These are phyloP conservation scores for Rugalucina vietnamica DNA, from an alignment of 2,888 invertebrate species.

Conservation along the genomic window DNA sequence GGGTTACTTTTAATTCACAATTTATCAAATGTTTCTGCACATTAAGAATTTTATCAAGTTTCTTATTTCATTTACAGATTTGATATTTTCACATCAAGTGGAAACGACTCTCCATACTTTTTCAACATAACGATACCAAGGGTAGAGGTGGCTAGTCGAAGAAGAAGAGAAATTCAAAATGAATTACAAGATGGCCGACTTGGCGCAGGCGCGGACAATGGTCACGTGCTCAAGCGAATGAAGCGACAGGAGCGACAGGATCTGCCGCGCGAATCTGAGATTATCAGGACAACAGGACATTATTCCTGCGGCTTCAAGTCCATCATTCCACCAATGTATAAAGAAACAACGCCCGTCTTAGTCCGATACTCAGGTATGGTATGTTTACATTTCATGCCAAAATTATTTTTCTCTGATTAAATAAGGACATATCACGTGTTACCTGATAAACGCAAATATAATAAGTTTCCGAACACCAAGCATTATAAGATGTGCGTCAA, in stretches of 20 bases:
- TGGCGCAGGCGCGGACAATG: neutral
- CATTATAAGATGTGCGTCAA: too few species aligned
- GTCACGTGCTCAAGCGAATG: neutral
- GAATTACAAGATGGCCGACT: neutral
- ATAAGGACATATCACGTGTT: too few species aligned
- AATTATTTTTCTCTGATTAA: too few species aligned
- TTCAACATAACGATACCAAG: slow-evolving; percentile 18
- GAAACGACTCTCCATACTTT: neutral
- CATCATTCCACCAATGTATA: slow-evolving; percentile 17
- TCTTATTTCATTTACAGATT: too few species aligned
- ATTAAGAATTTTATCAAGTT: too few species aligned
- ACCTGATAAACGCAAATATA: too few species aligned
- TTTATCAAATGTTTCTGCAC: too few species aligned
- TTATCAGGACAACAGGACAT: slow-evolving; percentile 35
- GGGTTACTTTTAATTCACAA: too few species aligned
- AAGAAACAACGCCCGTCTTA: slow-evolving; percentile 19
- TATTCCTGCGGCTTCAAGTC: slow-evolving; percentile 38
- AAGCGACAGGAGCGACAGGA: neutral
- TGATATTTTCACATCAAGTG: neutral
- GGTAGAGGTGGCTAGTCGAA: neutral
- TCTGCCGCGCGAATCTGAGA: neutral
- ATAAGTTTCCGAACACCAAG: too few species aligned
- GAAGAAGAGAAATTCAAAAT: neutral
- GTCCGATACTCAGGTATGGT: slow-evolving; percentile 45
- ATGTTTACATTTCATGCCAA: too few species aligned